phyloP scores from a whole-genome alignment of 1,140 invertebrate genomes.

The Medauroidea extradentata region DNA sequence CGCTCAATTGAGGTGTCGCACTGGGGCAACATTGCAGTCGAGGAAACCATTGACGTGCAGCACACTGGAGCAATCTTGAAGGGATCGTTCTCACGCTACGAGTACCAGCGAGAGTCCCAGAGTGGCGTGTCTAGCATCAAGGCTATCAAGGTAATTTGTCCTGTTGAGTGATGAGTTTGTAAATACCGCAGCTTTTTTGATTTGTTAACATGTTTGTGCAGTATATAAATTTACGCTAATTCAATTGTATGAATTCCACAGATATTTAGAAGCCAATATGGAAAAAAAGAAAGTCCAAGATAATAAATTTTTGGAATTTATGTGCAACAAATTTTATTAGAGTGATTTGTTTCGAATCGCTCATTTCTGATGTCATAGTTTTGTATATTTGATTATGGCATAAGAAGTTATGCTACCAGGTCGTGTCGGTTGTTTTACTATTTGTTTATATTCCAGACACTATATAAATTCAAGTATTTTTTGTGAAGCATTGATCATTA shows the following conservation, averaged over 20 bases:
- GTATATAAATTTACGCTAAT: too few relatives aligned
- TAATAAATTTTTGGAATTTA: background rate
- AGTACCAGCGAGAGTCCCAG: slow-evolving; percentile 87
- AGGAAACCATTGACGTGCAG: slow-evolving; percentile 87
- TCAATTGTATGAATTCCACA: too few relatives aligned
- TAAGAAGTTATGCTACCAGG: too few relatives aligned
- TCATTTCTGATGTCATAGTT: background rate
- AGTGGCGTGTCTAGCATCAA: slow-evolving; percentile 84
- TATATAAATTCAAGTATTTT: too few relatives aligned
- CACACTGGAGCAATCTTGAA: slow-evolving; percentile 92
- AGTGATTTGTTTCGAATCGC: background rate
- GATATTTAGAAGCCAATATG: background rate
- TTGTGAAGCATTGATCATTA: background rate
- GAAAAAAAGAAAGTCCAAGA: background rate
- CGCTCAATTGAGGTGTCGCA: slow-evolving; percentile 94
- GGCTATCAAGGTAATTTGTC: slow-evolving; percentile 64
- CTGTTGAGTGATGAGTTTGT: background rate
- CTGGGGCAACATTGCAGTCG: slow-evolving; percentile 98
- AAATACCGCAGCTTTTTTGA: too few relatives aligned
- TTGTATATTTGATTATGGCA: background rate
- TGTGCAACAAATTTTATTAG: background rate
- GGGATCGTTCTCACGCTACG: slow-evolving; percentile 92
- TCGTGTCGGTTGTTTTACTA: too few relatives aligned
- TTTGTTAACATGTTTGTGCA: too few relatives aligned
- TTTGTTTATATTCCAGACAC: too few relatives aligned